Conservation (phyloP, 2,113 vertebrate species). For the Pycnonotus jocosus region DNA sequence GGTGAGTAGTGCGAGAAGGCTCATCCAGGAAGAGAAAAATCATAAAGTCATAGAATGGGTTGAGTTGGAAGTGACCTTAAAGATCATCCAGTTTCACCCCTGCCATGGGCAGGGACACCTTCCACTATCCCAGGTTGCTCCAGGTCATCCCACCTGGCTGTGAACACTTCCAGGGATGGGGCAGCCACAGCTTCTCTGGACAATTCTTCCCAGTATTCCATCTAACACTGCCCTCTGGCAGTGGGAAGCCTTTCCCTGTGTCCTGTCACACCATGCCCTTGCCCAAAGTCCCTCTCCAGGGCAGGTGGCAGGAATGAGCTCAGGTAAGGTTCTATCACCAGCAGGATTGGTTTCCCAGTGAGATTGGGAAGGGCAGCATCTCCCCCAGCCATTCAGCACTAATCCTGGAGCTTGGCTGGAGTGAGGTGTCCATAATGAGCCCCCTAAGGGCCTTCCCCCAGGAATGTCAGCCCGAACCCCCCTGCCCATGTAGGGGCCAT, state of each 20-base stretch:
- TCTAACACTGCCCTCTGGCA: background rate
- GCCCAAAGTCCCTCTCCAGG: background rate
- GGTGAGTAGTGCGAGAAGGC: background rate
- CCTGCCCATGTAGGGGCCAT: too few relatives aligned
- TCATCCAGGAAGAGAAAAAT: background rate
- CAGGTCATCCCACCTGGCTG: accelerated
- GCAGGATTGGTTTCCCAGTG: background rate
- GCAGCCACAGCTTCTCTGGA: background rate
- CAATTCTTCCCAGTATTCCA: background rate
- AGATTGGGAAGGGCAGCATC: background rate
- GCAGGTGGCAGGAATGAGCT: background rate
- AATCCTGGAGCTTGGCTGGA: background rate
- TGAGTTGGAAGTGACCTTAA: background rate
- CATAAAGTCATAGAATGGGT: too few relatives aligned
- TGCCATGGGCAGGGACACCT: background rate
- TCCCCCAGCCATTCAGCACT: background rate
- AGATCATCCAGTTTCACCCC: background rate
- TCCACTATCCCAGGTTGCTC: background rate
- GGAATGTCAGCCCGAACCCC: too few relatives aligned
- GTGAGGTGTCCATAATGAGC: background rate
- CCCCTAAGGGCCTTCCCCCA: background rate
- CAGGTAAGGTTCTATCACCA: background rate
- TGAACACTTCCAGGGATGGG: background rate
- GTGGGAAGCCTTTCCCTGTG: background rate
- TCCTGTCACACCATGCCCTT: background rate